Evolutionary conservation across 2,888 invertebrate genomes (phyloP).

Genomic region (Dascillus cervinus): DNA sequence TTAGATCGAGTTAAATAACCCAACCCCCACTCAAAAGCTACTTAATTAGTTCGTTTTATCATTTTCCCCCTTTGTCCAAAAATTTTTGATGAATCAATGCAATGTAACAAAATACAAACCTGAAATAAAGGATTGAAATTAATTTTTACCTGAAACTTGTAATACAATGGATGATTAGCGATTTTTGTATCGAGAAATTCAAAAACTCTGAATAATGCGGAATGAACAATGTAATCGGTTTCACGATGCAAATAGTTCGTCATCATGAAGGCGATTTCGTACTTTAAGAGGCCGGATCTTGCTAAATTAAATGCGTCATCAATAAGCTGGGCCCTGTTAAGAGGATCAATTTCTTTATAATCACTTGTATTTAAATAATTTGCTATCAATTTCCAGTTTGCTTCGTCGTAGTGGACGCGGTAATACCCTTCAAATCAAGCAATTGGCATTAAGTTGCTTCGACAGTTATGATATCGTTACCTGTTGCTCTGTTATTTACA

Average conservation of each 20-base stretch:
- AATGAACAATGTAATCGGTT: slow-evolving; percentile 72
- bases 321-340: slow-evolving; percentile 68
- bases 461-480: no score
- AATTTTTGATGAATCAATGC: no score
- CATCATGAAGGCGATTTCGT: slow-evolving; percentile 55
- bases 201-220: slow-evolving; percentile 50
- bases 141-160: neutral
- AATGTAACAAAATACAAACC: no score
- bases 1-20: no score
- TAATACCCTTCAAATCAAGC: neutral
- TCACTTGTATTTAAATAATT: slow-evolving; percentile 41
- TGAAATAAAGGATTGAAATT: slow-evolving; percentile 1
- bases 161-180: neutral
- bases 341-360: slow-evolving; percentile 48
- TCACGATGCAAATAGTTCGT: slow-evolving; percentile 62
- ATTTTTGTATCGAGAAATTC: slow-evolving; percentile 27
- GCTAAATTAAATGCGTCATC: slow-evolving; percentile 74
- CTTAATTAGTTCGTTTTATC: no score
- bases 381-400: slow-evolving; percentile 49
- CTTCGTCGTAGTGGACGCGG: slow-evolving; percentile 57
- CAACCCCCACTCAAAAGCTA: no score
- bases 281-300: slow-evolving; percentile 53
- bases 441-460: neutral
- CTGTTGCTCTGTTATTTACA: no score
- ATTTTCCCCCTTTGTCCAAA: no score